Evolutionary conservation across 1,140 invertebrate genomes (phyloP).

Genomic region (Microvelia longipes): DNA sequence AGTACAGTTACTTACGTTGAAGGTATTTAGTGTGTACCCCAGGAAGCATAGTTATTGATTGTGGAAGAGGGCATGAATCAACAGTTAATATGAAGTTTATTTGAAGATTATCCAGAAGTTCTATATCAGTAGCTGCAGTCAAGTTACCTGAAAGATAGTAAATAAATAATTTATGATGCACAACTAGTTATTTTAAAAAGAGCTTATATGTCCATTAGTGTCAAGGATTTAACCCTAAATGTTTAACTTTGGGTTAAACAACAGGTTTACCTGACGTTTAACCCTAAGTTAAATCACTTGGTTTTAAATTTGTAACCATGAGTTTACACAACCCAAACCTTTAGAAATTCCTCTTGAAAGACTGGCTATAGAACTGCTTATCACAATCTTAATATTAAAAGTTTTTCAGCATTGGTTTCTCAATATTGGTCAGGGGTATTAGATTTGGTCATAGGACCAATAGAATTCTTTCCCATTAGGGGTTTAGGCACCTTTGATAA

Average conservation of each 20-base stretch:
- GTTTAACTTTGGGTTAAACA: not conserved
- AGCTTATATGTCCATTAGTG: not conserved
- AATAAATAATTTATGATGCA: not conserved
- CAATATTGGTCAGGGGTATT: too few species aligned
- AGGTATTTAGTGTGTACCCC: slow-evolving; percentile 55
- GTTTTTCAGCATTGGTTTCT: too few species aligned
- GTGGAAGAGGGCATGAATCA: slow-evolving; percentile 62
- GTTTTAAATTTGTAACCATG: not conserved
- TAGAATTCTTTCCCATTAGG: too few species aligned
- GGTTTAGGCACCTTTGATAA: too few species aligned
- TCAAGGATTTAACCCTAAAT: not conserved
- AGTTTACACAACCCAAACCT: not conserved
- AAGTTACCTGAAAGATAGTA: slow-evolving; percentile 43
- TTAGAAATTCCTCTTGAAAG: too few species aligned
- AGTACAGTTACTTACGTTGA: slow-evolving; percentile 38
- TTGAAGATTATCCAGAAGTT: slow-evolving; percentile 44
- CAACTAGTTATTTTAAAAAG: not conserved
- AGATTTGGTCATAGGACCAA: too few species aligned
- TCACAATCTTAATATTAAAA: too few species aligned
- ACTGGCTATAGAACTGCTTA: too few species aligned
- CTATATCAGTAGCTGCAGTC: slow-evolving; percentile 54
- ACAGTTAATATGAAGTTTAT: slow-evolving; percentile 64
- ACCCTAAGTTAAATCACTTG: not conserved
- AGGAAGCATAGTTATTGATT: slow-evolving; percentile 46
- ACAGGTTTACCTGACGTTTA: not conserved